Evolutionary conservation across 2,113 vertebrate genomes (phyloP), one percentile per base, ranked within the genome.

Genomic region (Pyxicephalus adspersus): DNA sequence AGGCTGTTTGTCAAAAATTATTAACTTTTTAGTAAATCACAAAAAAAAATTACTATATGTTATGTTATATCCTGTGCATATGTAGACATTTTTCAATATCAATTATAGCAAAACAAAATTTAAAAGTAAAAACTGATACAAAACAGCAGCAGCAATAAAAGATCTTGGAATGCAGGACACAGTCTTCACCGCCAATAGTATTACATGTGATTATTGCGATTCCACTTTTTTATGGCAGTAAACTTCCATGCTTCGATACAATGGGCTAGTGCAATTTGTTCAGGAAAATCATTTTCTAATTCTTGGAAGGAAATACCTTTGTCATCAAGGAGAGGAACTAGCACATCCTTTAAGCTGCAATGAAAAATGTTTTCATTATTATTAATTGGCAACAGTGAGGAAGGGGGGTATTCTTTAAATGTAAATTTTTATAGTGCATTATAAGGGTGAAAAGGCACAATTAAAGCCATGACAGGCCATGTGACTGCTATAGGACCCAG

Each of bases 171-270:
- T 74, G 28, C 15, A 16, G 71, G 7, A 31, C 5, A 58, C 11
- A 57, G 52, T 34, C 19, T 13, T 72, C 1, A 29, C 50, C 13
- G 68, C 51, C 54, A 28, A 5, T 13, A 18, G 20, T 28, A 80
- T 84, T 70, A n/a, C n/a, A n/a, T n/a, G n/a, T 57, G 17, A 20
- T 15, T 20, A 4, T 1, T 20, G 0, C 87, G 89, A 26, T 94
- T 91, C 26, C 87, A 84, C 61, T 92, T 96, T 85, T 95, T 91
- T 19, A 23, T 0, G 0, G 94, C 91, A 0, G 92, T 94, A 0
- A 90, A 87, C 85, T 91, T 95, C 97, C 97, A 99, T 0, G 94
- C 91, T 1, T 92, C 90, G 0, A 92, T 63, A 0, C 88, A 94
- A 0, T 90, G 93, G 3, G 89, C 88, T 64, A 98, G 86, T 1